Base-by-base conservation (phyloP, 2,888 invertebrate genomes). In the Venusia cambrica region DNA sequence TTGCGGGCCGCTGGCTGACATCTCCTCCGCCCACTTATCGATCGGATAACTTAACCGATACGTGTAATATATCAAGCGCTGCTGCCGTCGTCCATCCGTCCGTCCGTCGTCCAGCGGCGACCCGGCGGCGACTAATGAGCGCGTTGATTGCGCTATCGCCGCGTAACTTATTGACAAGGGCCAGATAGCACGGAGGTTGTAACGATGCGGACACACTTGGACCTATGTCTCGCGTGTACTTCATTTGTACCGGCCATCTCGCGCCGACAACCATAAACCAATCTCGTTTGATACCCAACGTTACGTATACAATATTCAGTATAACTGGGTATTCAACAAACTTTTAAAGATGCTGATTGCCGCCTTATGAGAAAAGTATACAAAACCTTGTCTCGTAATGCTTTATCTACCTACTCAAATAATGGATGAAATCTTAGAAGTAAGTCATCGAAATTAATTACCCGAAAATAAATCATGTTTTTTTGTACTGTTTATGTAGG, bases 1-100 rank as follows among this genome's bases (percentile, higher is more conserved):
- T 26, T 22, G 33, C 32, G 50, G 38, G 38, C 25, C 38, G 49
- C 38, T 45, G 57, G 20, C 10, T 13, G 10, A 2, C 1, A 7
- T 14, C 21, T 62, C 71, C 54, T 70, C 61, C 81, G 81, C 80
- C 81, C 78, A 80, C 80, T 78, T 80, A 78, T 78, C 81, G 70
- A 65, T 56, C 63, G 66, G 65, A 71, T 77, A 75, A 74, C 76
- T 76, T 72, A 75, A 63, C 67, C 68, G 77, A 72, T 74, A 68
- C 73, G 71, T 67, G 71, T 72, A 69, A 75, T 79, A 78, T 78
- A 77, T 77, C 73, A 73, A 67, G 56, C 34, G 54, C 47, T 49
- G 34, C 34, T 20, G 38, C 34, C 25, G 33, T 16, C 38, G 54
- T 54, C 57, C 54, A 62, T 52, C 60, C 56, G 61, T 51, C 60